These are phyloP conservation scores for Coregonus suidteri DNA, from an alignment of 2,797 vertebrate species.

Conservation along the genomic window DNA sequence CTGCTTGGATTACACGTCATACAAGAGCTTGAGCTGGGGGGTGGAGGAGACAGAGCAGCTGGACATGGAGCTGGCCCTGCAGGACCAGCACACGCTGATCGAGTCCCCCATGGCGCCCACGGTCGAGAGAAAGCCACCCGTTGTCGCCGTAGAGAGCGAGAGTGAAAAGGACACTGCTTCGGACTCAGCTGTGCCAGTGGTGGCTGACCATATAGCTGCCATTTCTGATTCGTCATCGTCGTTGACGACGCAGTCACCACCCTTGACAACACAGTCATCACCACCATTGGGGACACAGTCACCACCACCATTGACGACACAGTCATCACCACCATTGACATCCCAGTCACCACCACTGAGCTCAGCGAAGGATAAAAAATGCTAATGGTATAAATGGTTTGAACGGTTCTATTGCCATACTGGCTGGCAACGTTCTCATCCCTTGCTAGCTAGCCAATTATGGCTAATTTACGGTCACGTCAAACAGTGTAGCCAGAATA, in stretches of 20 bases:
- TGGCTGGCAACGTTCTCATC: too few relatives aligned
- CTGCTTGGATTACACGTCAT: slow-evolving; percentile 91
- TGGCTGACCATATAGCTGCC: not conserved
- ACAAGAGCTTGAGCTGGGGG: slow-evolving; percentile 90
- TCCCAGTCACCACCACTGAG: slow-evolving; percentile 34
- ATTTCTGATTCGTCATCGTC: slow-evolving; percentile 14
- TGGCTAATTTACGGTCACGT: too few relatives aligned
- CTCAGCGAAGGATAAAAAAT: slow-evolving; percentile 79
- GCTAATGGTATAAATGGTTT: slow-evolving; percentile 84
- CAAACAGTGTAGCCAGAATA: too few relatives aligned
- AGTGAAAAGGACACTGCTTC: not conserved
- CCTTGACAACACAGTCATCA: too few relatives aligned
- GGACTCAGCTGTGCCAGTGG: not conserved
- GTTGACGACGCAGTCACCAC: too few relatives aligned
- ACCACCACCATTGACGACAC: too few relatives aligned
- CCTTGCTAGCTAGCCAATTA: too few relatives aligned
- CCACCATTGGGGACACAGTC: too few relatives aligned
- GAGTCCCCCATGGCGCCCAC: slow-evolving; percentile 92
- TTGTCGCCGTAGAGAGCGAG: slow-evolving; percentile 17
- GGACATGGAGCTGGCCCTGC: slow-evolving; percentile 96
- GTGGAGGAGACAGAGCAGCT: slow-evolving; percentile 93
- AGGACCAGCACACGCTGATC: slow-evolving; percentile 93
- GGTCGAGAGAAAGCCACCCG: slow-evolving; percentile 28
- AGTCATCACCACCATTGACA: too few relatives aligned
- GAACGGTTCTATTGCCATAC: slow-evolving; percentile 55